These are phyloP conservation scores for Hermodice carunculata DNA, from an alignment of 2,888 invertebrate species.

Conservation along the genomic window DNA sequence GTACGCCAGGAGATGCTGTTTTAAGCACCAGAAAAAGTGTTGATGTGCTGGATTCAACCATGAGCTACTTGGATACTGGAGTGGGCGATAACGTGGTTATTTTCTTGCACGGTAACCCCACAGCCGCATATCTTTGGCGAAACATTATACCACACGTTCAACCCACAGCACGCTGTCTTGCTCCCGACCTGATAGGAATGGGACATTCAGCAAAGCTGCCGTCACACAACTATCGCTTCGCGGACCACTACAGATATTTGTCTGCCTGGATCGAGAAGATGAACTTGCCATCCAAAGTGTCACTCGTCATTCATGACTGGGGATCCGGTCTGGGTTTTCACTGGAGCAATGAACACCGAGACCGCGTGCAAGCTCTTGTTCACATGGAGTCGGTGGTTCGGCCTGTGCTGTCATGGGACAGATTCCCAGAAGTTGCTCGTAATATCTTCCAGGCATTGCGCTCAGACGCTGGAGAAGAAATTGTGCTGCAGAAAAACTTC, in stretches of 20 bases:
- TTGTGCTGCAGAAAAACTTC: slow-evolving; percentile 28
- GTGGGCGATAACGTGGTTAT: background rate
- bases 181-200: background rate
- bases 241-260: slow-evolving; percentile 27
- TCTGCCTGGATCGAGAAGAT: slow-evolving; percentile 26
- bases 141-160: background rate
- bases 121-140: background rate
- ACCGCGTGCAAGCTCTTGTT: slow-evolving; percentile 11
- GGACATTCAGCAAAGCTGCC: background rate
- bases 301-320: slow-evolving; percentile 30
- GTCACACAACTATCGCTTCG: slow-evolving; percentile 15
- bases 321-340: slow-evolving; percentile 30
- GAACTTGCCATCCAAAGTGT: slow-evolving; percentile 21
- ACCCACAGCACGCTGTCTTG: background rate
- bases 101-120: background rate
- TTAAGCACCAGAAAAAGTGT: background rate
- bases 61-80: background rate
- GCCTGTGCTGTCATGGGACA: slow-evolving; percentile 17
- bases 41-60: background rate
- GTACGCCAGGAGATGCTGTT: too few relatives aligned
- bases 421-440: slow-evolving; percentile 2
- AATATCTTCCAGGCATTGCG: slow-evolving; percentile 18
- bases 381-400: slow-evolving; percentile 24
- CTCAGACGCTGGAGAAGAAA: slow-evolving; percentile 18
- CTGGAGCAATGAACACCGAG: slow-evolving; percentile 20